Base-by-base conservation (phyloP, 2,797 vertebrate genomes). In the Etheostoma nigrum region DNA sequence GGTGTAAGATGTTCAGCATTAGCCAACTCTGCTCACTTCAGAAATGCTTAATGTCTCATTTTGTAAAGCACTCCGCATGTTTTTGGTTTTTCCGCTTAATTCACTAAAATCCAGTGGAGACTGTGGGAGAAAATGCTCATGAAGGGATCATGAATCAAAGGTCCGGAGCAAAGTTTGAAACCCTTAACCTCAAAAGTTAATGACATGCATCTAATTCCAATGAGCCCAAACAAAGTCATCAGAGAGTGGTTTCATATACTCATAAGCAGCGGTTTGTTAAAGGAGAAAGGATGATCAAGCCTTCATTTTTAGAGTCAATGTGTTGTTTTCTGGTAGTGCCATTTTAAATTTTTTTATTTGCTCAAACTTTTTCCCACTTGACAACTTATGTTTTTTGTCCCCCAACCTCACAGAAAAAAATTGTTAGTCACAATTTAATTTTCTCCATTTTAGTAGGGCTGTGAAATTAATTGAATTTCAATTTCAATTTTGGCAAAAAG, bases 211-310 rank as follows among this genome's bases (percentile, higher is more conserved):
- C 73, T 86, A 53, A 59, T 76, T 55, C 74, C 76, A 66, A 40
- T 36, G 83, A 85, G 74, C 55, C 82, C 78, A 86, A 89, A 86
- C 84, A 86, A 84, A 86, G 72, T 72, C 45, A 73, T 79, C 83
- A 74, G 69, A 84, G 25, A 67, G 79, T 1, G 82, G 86, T 86
- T 87, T 83, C 67, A 79, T 53, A 51, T 82, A 44, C 76, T 76
- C 65, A 84, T 48, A 70, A 84, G 76, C 57, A 7, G 74, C 1
- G 84, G 74, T 84, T 82, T 69, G 73, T 77, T 64, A 27, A 16
- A 69, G 81, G 73, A 74, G 74, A 83, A 80, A 70, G 59, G 73
- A 84, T 45, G 36, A 83, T 63, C 62, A 21, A 75, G 79, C 4
- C 36, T 80, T 64, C 47, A 47, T 60, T 71, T 12, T 83, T 71